These are phyloP conservation scores for Liparis tanakae DNA, from an alignment of 2,797 vertebrate genomes.

Conservation along the genomic window DNA sequence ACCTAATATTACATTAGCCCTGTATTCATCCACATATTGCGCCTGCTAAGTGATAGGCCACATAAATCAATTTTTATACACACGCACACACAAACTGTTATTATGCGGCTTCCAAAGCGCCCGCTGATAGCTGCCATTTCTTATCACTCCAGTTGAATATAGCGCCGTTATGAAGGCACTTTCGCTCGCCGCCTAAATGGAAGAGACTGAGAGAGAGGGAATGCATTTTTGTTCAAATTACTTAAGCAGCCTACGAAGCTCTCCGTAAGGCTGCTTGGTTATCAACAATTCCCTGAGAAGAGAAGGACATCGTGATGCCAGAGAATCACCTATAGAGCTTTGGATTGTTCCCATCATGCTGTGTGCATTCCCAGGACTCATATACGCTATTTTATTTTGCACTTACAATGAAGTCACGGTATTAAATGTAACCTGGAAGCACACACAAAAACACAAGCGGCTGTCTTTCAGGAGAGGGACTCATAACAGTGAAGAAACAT, in stretches of 20 bases:
- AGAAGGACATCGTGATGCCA: slow-evolving; percentile 19
- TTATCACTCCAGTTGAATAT: slow-evolving; percentile 71
- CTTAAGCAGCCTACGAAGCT: slow-evolving; percentile 55
- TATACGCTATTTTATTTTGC: slow-evolving; percentile 9
- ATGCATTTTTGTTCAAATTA: slow-evolving; percentile 64
- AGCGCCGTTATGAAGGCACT: slow-evolving; percentile 64
- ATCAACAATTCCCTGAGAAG: slow-evolving; percentile 37
- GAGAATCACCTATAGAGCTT: slow-evolving; percentile 23
- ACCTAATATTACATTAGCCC: slow-evolving; percentile 66
- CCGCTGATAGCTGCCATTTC: slow-evolving; percentile 78
- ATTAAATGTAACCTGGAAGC: slow-evolving; percentile 9
- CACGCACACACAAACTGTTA: slow-evolving; percentile 63
- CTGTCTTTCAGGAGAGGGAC: slow-evolving; percentile 23
- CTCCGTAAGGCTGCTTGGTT: slow-evolving; percentile 37
- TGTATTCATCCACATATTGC: slow-evolving; percentile 63
- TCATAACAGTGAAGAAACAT: slow-evolving; percentile 9
- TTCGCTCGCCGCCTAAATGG: slow-evolving; percentile 65
- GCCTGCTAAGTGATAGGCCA: slow-evolving; percentile 69
- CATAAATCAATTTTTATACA: slow-evolving; percentile 70
- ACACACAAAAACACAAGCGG: slow-evolving; percentile 4
- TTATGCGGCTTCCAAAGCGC: slow-evolving; percentile 59
- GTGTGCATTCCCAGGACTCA: slow-evolving; percentile 14
- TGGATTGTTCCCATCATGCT: slow-evolving; percentile 24
- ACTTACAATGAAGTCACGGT: not conserved
- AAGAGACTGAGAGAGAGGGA: slow-evolving; percentile 36